These are phyloP conservation scores for Mormyrops attenuatus DNA, from an alignment of 2,797 vertebrate genomes.

Conservation along the genomic window DNA sequence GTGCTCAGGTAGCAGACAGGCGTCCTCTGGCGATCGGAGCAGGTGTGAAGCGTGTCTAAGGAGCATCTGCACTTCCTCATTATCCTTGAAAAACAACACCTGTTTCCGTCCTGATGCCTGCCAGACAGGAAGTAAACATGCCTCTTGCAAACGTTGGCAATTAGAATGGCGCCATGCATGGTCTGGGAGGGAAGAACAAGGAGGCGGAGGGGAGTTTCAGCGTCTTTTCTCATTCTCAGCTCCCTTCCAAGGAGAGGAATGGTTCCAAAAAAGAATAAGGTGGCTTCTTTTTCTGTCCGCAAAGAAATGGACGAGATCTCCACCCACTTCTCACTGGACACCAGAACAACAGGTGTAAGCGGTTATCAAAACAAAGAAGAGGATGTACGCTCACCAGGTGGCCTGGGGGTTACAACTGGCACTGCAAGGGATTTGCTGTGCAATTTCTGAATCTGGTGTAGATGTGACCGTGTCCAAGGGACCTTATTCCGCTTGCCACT, in stretches of 20 bases:
- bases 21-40: neutral
- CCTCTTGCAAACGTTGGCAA: neutral
- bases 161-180: neutral
- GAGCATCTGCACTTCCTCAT: neutral
- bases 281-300: neutral
- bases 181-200: neutral
- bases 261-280: neutral
- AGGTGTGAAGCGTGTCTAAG: neutral
- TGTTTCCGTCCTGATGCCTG: neutral
- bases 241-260: neutral
- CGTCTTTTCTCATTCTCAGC: neutral
- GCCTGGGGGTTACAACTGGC: neutral
- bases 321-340: neutral
- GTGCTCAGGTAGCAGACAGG: neutral
- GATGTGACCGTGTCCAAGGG: neutral
- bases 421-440: neutral
- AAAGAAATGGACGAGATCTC: neutral
- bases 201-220: neutral
- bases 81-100: conserved; percentile 9
- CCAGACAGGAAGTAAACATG: conserved; percentile 13
- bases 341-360: neutral
- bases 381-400: neutral
- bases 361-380: neutral
- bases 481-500: neutral
- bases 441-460: neutral